Percentiles rank a stretch among this genome's conserved stretches.
These are phyloP conservation scores for Cynocephalus volans DNA, from an alignment of 2,113 vertebrate species.

Conservation along the genomic window DNA sequence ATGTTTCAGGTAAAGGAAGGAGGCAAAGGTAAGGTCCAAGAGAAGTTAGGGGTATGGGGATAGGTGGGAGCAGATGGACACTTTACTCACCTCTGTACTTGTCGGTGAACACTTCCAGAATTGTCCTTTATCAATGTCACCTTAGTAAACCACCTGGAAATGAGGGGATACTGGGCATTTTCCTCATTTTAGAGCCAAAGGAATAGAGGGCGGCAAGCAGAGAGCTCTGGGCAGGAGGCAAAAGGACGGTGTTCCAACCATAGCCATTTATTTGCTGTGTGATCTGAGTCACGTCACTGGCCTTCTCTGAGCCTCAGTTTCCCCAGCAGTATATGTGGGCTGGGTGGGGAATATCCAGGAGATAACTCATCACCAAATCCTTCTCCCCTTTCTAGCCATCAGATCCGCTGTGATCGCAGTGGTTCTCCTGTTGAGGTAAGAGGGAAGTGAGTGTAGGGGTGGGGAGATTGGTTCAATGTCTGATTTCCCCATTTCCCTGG, in stretches of 20 bases:
- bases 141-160: not conserved
- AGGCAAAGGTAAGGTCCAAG: not conserved
- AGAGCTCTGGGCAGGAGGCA: not conserved
- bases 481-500: not conserved
- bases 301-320: conserved; percentile 49
- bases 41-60: not conserved
- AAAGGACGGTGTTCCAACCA: not conserved
- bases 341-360: not conserved
- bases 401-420: not conserved
- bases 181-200: not conserved
- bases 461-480: not conserved
- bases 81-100: not conserved
- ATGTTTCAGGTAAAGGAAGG: not conserved
- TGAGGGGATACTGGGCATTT: not conserved
- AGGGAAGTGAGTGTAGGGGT: not conserved
- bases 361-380: not conserved
- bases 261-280: not conserved
- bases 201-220: not conserved
- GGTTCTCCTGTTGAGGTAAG: not conserved
- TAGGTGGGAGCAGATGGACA: not conserved
- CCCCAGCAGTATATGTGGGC: not conserved
- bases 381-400: not conserved
- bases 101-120: not conserved
- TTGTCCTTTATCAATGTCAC: not conserved
- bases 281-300: not conserved